Base-by-base conservation (phyloP, 2,888 invertebrate species). In the Synergus gifuensis region DNA sequence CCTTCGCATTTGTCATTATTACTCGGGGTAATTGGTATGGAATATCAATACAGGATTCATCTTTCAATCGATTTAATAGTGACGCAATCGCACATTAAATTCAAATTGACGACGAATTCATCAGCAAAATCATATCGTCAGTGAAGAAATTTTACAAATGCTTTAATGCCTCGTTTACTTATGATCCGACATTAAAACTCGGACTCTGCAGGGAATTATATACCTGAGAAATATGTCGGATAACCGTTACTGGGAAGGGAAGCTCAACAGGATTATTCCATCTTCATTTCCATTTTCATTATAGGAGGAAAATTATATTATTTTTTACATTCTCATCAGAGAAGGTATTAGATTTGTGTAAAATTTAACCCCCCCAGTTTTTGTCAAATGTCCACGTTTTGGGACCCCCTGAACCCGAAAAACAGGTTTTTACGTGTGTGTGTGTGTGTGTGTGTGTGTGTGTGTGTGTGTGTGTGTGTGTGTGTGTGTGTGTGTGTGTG, bases 141-240 rank as follows among this genome's bases (percentile, higher is more conserved):
- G 40, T 44, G 54, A 73, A 69, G 46, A 28, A 44, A 69, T 44
- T 69, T 69, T 28, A 69, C 22, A 69, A 69, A 69, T 46, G 12
- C 22, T 69, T 22, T 69, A 14, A 66, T 42, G 42, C n/a, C 42
- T 66, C 36, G 64, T 42, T 69, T 73, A 54, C 49, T 73, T 73
- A 66, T 18, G 42, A 73, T 54, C 36, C 28, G 73, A 54, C 36
- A 36, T 54, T 73, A 28, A 54, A 28, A 54, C 54, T 73, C 36
- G 36, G 28, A 36, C 28, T n/a, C 49, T 14, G 9, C 49, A 36
- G 73, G 54, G 36, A 73, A 73, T 73, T 73, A 54, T 54, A 40
- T 73, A 49, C 54, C 49, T 73, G 73, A 73, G 54, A 73, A 73
- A 73, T 73, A 73, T 73, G 73, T 54, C 73, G 73, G 73, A 73